Base-by-base conservation (phyloP, 1,140 invertebrate species). In the Tenebrio molitor region DNA sequence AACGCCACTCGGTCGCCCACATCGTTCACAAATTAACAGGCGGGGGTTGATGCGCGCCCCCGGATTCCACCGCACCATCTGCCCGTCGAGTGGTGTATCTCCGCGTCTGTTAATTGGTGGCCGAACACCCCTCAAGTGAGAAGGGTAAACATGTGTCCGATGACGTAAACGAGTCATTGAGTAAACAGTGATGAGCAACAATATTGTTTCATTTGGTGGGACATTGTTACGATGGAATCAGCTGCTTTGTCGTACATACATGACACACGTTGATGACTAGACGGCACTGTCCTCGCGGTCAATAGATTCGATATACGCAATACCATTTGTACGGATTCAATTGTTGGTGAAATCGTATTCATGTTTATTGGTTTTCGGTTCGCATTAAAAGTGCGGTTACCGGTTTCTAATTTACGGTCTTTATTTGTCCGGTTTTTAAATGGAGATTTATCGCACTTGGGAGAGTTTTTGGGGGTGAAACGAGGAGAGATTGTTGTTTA, bases 121-220 rank as follows among this genome's bases (percentile, higher is more conserved):
- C 1, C 34, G 46, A 29, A 29, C 25, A 3, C 64, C 36, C 39
- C 14, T 44, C 10, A 25, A 66, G 23, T 12, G 36, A 14, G 64
- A 25, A 29, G 8, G 3, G 25, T 21, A 39, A 66, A 66, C 64
- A 66, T 44, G 44, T 66, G 64, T 42, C 64, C 36, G 64, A 66
- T 66, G 64, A 66, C 64, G 42, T 15, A 66, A 66, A 19, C 36
- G 64, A 66, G 17, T 66, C 64, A 66, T 66, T 66, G 36, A 16
- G 64, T 44, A 66, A 66, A 66, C 64, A 65, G 39, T 65, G 62
- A 65, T 25, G 33, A 65, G 62, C 62, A 65, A 65, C 62, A 65
- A 25, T 65, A 66, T 66, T 66, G 64, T 66, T 42, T 66, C 64
- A 66, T 66, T 66, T 42, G 64, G 12, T 21, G 15, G 29, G 39